Base-by-base conservation (phyloP, 2,113 vertebrate genomes). In the Neolamprologus toae region DNA sequence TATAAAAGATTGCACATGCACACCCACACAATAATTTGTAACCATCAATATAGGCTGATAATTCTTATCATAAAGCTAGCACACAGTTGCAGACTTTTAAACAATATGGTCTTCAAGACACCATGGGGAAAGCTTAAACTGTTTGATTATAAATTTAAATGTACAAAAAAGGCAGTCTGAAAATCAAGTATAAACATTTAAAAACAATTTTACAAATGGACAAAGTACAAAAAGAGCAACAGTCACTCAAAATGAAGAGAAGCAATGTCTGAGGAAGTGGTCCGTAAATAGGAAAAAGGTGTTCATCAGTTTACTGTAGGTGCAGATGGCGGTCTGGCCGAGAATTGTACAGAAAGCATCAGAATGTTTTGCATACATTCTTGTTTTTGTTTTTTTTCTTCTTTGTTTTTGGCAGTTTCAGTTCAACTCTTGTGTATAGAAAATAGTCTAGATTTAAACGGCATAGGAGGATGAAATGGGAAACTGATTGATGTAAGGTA, bases 181-280 rank as follows among this genome's bases (percentile, higher is more conserved):
- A 98, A 99, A 99, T 98, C 97, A 97, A 98, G 98, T 99, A 99
- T 97, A 99, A 99, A 99, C 98, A 99, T 98, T 97, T 99, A 98
- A 97, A 99, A 99, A 99, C 97, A 98, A 97, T 95, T 97, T 97
- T 98, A 98, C 98, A 99, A 98, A 99, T 97, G 98, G 98, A 97
- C 97, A 97, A 97, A 97, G 97, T 97, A 98, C 98, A 99, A 97
- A 99, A 99, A 98, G 91, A 97, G 97, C 96, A 96, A 96, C 97
- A 96, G 95, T 97, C 97, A 96, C 95, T 96, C 93, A 92, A 96
- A 96, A 95, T 93, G 91, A 95, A 95, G 35, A 91, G 88, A 97
- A 97, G 95, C 93, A 82, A 96, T 96, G 94, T 92, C 86, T 90
- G 88, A 90, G 90, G 88, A 95, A 88, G 49, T 91, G 93, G 90